Evolutionary conservation across 1,140 invertebrate species (phyloP), one percentile per base, ranked within the genome.

Genomic region (Rhagoletis pomonella): DNA sequence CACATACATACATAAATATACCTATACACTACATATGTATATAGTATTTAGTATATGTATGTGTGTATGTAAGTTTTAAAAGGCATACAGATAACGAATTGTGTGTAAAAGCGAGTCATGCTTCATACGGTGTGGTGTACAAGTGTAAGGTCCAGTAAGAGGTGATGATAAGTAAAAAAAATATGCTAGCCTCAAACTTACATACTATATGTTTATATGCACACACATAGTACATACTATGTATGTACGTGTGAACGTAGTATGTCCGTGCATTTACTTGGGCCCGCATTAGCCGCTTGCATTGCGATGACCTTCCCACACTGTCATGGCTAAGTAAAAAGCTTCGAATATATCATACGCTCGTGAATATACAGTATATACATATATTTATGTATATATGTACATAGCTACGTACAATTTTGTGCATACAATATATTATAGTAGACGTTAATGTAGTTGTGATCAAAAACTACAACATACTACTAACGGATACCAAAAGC

Each of bases 251-350:
- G 62, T 88, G 50, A 55, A 55, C 9, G 50, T 55, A 55, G n/a
- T n/a, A n/a, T n/a, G n/a, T n/a, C n/a, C n/a, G n/a, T 87, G 62
- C 87, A 44, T n/a, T n/a, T 62, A 77, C 64, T 42, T 67, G 17
- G 9, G 55, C 65, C 29, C 84, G 60, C 39, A 64, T 62, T 29
- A 55, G 44, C 55, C 85, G 65, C 29, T 65, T 88, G 85, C 81
- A 12, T 88, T 19, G 67, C 17, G 87, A 89, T 92, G 91, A 92
- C 91, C 91, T 92, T 92, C 91, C 92, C 91, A 92, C 91, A 92
- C 91, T 92, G 91, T 92, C 91, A 92, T 90, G 91, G 91, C 91
- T 92, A 90, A 90, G 90, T 59, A 92, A 90, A 92, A 87, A 92
- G 91, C 91, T 92, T 91, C 89, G 87, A 44, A 60, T 44, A 42